phyloP scores from a whole-genome alignment of 2,113 vertebrate genomes.

The Cyphomyrus plagiostoma region DNA sequence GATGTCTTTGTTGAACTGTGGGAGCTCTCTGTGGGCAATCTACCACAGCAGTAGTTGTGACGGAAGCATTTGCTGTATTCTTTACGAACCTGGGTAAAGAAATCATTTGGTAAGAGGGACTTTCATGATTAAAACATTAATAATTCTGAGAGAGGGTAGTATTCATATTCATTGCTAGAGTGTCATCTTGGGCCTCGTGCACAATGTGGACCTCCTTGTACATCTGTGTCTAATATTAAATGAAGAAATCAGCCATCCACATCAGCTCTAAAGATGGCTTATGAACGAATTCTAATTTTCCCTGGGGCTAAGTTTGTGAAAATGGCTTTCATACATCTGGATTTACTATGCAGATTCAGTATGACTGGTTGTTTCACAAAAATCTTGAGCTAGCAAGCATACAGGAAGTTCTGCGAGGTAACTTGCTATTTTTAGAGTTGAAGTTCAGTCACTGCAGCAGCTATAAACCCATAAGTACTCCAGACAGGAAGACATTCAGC shows the following conservation, averaged over 20 bases:
- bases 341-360: neutral
- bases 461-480: neutral
- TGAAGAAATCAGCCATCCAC: neutral
- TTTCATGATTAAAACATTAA: neutral
- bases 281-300: neutral
- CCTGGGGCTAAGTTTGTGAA: neutral
- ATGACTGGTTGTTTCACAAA: neutral
- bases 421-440: neutral
- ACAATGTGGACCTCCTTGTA: neutral
- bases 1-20: constrained; percentile 92
- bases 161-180: neutral
- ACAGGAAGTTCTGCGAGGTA: neutral
- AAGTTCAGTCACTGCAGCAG: neutral
- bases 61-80: constrained; percentile 97
- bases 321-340: neutral
- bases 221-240: neutral
- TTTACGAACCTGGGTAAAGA: constrained; percentile 80
- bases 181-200: neutral
- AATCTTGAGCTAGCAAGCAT: neutral
- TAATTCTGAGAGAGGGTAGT: neutral
- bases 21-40: constrained; percentile 86
- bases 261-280: neutral
- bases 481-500: neutral
- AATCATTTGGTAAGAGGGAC: neutral
- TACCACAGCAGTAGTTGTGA: constrained; percentile 90